Evolutionary conservation across 2,113 vertebrate genomes (phyloP), one percentile per base, ranked within the genome.

Genomic region (Fregata magnificens): DNA sequence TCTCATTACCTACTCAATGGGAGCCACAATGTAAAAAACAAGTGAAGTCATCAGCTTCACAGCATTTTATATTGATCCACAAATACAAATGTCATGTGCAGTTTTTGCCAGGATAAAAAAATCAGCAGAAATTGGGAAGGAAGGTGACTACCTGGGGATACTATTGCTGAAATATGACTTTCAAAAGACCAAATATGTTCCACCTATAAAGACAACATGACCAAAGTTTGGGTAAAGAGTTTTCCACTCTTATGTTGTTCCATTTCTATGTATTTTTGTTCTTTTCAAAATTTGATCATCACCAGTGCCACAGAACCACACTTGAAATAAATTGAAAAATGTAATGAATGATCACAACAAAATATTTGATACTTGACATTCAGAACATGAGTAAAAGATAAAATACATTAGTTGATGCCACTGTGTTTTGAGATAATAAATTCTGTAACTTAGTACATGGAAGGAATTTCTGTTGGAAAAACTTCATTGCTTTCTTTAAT

Each of bases 31-130:
- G 4, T 66, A 56, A 91, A 86, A 73, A 67, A 26, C 21, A 92
- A 81, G 16, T 8, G 13, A 95, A 89, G 44, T 53, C 28, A 89
- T 71, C 66, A 79, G 16, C n/a, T 40, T 83, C 85, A 50, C 62
- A 89, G 70, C 42, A 52, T 87, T 93, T 95, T 89, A n/a, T 80
- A 95, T 74, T 69, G 82, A 96, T 96, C 70, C 61, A 66, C 19
- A 83, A 89, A 87, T 69, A 67, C 1, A 2, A 65, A 28, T 80
- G 25, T 47, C 58, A 50, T 40, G 45, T 61, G 29, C 29, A 78
- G 69, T 20, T 80, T 61, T 86, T 47, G 16, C 38, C 40, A 65
- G 28, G 28, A 53, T 66, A 69, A 69, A 78, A 78, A 86, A 36
- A 65, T 36, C 79, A 52, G 22, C 32, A 92, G 42, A 90, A 86